Percentiles rank a stretch among this genome's conserved stretches.
Evolutionary conservation across 2,113 vertebrate genomes (phyloP).

Genomic region (Cnemophilus loriae): DNA sequence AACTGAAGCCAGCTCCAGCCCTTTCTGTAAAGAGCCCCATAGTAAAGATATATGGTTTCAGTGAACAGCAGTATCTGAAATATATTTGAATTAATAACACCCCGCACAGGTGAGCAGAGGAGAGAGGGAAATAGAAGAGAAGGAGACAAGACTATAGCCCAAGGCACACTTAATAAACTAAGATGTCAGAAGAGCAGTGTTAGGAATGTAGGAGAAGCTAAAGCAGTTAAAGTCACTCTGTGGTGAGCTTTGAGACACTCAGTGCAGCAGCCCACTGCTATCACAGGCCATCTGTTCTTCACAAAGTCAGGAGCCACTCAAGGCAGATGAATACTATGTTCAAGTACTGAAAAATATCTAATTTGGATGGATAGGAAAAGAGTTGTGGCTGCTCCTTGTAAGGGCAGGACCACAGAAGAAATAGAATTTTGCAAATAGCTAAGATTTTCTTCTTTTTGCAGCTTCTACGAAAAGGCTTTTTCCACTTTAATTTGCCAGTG

Average conservation of each 20-base stretch:
- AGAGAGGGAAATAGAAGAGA: not conserved
- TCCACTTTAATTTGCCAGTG: not conserved
- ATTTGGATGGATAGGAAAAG: not conserved
- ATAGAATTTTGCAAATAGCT: not conserved
- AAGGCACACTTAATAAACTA: not conserved
- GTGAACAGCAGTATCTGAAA: not conserved
- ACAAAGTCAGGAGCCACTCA: not conserved
- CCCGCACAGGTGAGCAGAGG: not conserved
- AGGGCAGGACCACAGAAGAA: not conserved
- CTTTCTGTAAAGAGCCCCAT: not conserved
- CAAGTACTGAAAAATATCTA: not conserved
- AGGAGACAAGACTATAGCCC: not conserved
- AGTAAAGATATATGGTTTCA: not conserved
- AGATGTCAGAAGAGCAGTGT: fast-evolving
- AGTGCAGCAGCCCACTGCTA: not conserved
- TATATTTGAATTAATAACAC: not conserved
- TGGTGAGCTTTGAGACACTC: not conserved
- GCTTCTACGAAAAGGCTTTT: constrained; percentile 3
- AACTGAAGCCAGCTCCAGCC: not conserved
- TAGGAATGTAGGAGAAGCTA: not conserved
- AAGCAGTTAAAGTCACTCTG: not conserved
- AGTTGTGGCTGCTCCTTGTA: not conserved
- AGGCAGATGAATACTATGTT: not conserved
- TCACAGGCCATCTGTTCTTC: not conserved
- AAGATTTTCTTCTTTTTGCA: not conserved